These are phyloP conservation scores for Reticulitermes lucifugus DNA, from an alignment of 2,888 invertebrate species.

Conservation along the genomic window DNA sequence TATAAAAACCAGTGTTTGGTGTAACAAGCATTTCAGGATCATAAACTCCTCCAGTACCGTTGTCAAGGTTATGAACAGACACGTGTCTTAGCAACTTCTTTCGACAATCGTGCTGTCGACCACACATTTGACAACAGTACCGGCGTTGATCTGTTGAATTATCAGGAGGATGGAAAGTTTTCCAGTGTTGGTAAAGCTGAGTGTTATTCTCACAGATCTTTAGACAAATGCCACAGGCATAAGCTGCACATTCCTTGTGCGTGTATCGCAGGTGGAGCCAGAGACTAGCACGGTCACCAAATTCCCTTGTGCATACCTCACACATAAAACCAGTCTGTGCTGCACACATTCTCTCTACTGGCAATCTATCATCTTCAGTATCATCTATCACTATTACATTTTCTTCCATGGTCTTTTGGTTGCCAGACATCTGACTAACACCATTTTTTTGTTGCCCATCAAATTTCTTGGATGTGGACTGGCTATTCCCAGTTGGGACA, in stretches of 20 bases:
- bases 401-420: background rate
- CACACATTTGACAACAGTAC: constrained; percentile 67
- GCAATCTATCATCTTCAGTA: background rate
- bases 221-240: constrained; percentile 69
- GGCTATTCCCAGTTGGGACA: background rate
- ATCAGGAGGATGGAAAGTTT: constrained; percentile 62
- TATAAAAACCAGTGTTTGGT: constrained; percentile 56
- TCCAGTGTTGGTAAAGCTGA: constrained; percentile 67
- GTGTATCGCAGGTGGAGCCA: constrained; percentile 69
- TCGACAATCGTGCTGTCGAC: constrained; percentile 68
- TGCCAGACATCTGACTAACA: background rate
- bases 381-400: background rate
- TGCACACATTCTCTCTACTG: constrained; percentile 58
- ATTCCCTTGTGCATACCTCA: constrained; percentile 65
- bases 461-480: background rate
- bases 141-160: constrained; percentile 56
- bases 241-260: constrained; percentile 67
- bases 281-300: constrained; percentile 66
- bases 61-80: constrained; percentile 67
- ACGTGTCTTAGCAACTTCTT: constrained; percentile 68
- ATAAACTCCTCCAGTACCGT: constrained; percentile 58
- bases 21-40: constrained; percentile 58
- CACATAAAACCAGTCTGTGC: constrained; percentile 63
- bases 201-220: constrained; percentile 65
- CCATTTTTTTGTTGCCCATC: background rate